Evolutionary conservation across 2,797 vertebrate genomes (phyloP).

Genomic region (Phrynocephalus vlangalii): DNA sequence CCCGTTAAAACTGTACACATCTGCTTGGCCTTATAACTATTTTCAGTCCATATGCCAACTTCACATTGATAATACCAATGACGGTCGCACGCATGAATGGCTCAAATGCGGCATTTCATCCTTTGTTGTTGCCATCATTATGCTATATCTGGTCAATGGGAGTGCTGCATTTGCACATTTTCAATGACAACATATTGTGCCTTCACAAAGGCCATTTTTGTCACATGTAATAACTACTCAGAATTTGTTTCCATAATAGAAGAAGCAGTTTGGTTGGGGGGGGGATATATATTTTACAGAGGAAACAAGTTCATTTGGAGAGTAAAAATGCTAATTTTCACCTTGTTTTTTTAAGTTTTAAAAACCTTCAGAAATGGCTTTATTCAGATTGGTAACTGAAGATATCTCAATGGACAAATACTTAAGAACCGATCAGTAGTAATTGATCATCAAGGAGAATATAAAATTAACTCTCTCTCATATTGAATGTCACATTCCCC

Average conservation of each 20-base stretch:
- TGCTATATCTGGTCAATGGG: constrained; percentile 32
- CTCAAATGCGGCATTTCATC: constrained; percentile 15
- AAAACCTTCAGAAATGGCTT: not conserved
- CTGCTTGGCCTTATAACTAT: constrained; percentile 37
- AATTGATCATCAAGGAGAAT: not conserved
- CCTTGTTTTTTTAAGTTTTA: not conserved
- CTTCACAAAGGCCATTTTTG: constrained; percentile 40
- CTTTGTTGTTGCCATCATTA: constrained; percentile 21
- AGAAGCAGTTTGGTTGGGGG: not conserved
- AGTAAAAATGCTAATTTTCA: constrained; percentile 6
- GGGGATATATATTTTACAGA: constrained; percentile 3
- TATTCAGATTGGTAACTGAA: not conserved
- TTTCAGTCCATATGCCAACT: constrained; percentile 30
- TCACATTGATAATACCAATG: not conserved
- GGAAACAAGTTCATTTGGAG: not conserved
- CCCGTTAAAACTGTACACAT: not conserved
- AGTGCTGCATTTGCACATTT: constrained; percentile 42
- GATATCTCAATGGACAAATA: not conserved
- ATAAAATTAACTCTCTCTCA: not conserved
- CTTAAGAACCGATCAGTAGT: not conserved
- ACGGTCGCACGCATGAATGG: constrained; percentile 32
- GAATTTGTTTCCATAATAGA: constrained; percentile 30
- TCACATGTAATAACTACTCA: constrained; percentile 40
- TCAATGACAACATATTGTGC: constrained; percentile 38
- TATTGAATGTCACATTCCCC: not conserved